These are phyloP conservation scores for Rhinella marina DNA, from an alignment of 2,797 vertebrate genomes.

Conservation along the genomic window DNA sequence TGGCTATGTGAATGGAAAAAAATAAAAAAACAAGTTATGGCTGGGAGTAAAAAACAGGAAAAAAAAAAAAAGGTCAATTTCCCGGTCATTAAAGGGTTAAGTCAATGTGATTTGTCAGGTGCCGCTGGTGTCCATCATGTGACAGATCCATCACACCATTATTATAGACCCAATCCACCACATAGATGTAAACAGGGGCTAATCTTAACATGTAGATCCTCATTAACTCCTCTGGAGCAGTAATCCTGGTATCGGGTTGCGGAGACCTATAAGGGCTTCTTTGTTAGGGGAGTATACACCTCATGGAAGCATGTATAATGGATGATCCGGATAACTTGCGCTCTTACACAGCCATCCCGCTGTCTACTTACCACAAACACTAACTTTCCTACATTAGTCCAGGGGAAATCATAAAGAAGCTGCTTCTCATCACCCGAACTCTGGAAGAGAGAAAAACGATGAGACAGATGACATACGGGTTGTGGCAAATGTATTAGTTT, in stretches of 20 bases:
- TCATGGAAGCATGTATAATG: not conserved
- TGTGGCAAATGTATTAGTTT: too few relatives aligned
- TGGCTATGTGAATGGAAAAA: too few relatives aligned
- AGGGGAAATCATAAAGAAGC: constrained; percentile 95
- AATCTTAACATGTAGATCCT: not conserved
- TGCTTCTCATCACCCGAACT: constrained; percentile 90
- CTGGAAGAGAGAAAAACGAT: constrained; percentile 70
- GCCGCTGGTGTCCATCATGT: not conserved
- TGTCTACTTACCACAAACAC: constrained; percentile 93
- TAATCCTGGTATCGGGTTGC: constrained; percentile 3
- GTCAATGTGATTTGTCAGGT: too few relatives aligned
- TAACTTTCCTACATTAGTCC: constrained; percentile 97
- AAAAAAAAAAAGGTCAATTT: too few relatives aligned
- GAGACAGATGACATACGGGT: not conserved
- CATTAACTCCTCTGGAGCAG: constrained; percentile 20
- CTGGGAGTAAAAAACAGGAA: too few relatives aligned
- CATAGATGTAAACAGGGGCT: not conserved
- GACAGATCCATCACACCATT: not conserved
- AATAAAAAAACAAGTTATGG: too few relatives aligned
- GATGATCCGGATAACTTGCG: not conserved
- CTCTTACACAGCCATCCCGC: not conserved
- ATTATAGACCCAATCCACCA: not conserved
- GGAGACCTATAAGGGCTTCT: not conserved
- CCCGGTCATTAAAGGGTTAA: too few relatives aligned
- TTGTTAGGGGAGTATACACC: not conserved